These are phyloP conservation scores for Otis tarda DNA, from an alignment of 2,113 vertebrate species.

Conservation along the genomic window DNA sequence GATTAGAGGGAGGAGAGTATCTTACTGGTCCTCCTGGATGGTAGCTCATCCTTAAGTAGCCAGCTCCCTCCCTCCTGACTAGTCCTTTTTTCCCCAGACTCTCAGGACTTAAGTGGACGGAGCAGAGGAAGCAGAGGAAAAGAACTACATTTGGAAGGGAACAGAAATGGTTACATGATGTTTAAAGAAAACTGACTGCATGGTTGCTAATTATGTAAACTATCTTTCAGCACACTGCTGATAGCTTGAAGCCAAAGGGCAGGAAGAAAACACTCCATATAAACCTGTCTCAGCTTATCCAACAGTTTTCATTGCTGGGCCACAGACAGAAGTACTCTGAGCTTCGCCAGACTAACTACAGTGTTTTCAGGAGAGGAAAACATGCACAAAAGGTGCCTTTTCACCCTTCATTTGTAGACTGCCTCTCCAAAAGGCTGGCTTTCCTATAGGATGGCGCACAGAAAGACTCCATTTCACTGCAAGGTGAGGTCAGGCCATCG, in stretches of 20 bases:
- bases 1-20: neutral
- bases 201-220: neutral
- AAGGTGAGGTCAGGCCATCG: neutral
- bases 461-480: fast-evolving
- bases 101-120: neutral
- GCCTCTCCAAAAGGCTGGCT: neutral
- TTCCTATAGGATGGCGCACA: neutral
- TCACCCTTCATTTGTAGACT: neutral
- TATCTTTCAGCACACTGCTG: neutral
- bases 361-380: neutral
- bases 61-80: neutral
- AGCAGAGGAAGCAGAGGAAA: neutral
- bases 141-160: neutral
- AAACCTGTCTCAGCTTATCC: neutral
- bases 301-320: neutral
- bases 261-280: neutral
- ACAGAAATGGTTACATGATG: neutral
- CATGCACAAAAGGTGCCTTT: neutral
- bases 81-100: neutral
- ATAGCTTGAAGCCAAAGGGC: neutral
- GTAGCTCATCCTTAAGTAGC: neutral
- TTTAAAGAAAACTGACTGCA: neutral
- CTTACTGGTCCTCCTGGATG: neutral
- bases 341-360: neutral
- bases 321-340: neutral